These are phyloP conservation scores for Eupithecia vulgata DNA, from an alignment of 2,888 invertebrate species.

Conservation along the genomic window DNA sequence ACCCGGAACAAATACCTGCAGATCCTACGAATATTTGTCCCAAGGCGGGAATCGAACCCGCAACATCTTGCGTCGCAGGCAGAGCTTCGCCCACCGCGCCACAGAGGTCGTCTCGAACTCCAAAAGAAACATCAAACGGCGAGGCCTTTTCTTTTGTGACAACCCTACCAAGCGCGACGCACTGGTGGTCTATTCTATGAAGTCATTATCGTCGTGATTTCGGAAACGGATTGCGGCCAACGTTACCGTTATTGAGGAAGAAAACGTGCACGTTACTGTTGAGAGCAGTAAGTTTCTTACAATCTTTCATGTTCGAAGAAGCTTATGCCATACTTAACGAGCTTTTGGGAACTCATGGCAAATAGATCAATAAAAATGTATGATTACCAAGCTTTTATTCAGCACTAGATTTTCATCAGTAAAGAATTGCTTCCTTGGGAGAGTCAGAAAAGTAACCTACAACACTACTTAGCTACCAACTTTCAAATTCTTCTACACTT, in stretches of 20 bases:
- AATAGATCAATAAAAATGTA: not conserved
- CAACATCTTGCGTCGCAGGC: no score
- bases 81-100: no score
- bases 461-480: not conserved
- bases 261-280: conserved; percentile 19
- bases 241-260: conserved; percentile 41
- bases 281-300: not conserved
- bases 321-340: not conserved
- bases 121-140: no score
- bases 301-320: not conserved
- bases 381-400: not conserved
- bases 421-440: not conserved
- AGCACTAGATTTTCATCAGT: not conserved
- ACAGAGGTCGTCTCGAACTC: no score
- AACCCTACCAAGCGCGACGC: conserved; percentile 34
- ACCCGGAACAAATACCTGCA: no score
- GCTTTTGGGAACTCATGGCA: not conserved
- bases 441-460: not conserved
- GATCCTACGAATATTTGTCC: no score
- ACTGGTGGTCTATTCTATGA: conserved; percentile 45
- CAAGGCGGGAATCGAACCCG: no score
- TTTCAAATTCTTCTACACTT: not conserved
- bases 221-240: conserved; percentile 40
- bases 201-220: conserved; percentile 39
- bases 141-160: not conserved